These are phyloP conservation scores for Parnassius glacialis DNA, from an alignment of 2,888 invertebrate species.

Conservation along the genomic window DNA sequence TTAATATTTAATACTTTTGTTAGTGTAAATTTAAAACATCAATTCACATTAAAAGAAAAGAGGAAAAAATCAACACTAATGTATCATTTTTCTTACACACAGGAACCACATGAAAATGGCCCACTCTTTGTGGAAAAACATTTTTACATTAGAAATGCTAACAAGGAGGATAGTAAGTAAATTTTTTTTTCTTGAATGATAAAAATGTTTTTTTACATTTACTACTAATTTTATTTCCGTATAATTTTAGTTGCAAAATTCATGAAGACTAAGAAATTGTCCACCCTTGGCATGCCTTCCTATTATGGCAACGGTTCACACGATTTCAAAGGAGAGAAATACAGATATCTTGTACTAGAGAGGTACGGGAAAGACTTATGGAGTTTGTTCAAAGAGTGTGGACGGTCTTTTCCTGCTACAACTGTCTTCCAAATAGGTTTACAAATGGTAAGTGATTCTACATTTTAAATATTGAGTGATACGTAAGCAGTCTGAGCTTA, in stretches of 20 bases:
- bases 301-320: constrained; percentile 93
- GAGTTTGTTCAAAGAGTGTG: constrained; percentile 86
- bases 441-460: constrained; percentile 84
- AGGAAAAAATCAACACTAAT: no score
- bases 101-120: constrained; percentile 96
- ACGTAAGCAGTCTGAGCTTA: no score
- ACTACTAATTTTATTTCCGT: not conserved
- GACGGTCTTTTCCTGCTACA: constrained; percentile 83
- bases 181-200: not conserved
- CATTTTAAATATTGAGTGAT: no score
- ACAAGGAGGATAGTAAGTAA: constrained; percentile 84
- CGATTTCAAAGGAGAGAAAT: constrained; percentile 86
- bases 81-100: constrained; percentile 1
- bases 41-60: no score
- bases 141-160: constrained; percentile 91
- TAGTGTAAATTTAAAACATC: no score
- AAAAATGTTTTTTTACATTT: not conserved
- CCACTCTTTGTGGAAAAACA: constrained; percentile 97
- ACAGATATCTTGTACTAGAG: constrained; percentile 94
- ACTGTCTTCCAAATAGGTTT: constrained; percentile 90
- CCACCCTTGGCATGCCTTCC: constrained; percentile 90
- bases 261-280: constrained; percentile 84
- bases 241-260: constrained; percentile 84
- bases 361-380: constrained; percentile 93
- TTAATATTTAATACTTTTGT: no score